These are phyloP conservation scores for Salpingus planirostris DNA, from an alignment of 2,888 invertebrate genomes.

Conservation along the genomic window DNA sequence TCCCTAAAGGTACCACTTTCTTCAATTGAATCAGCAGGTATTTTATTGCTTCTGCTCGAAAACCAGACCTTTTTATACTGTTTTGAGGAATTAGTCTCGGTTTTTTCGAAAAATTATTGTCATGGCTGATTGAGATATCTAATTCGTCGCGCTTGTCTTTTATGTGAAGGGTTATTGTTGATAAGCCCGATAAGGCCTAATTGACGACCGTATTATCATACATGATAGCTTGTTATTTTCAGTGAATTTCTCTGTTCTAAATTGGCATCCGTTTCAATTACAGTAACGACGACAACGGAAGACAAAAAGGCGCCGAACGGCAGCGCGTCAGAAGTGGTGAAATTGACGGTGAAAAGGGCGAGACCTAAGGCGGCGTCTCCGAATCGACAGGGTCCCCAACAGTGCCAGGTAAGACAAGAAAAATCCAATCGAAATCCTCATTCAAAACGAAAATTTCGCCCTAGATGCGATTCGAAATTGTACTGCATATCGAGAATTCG, in stretches of 20 bases:
- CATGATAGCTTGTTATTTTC: background rate
- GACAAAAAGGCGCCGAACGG: slow-evolving; percentile 43
- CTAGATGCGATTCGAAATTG: no score
- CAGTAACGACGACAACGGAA: slow-evolving; percentile 40
- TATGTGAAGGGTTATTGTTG: no score
- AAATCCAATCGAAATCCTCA: no score
- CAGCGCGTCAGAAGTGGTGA: slow-evolving; percentile 46
- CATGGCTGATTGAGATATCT: slow-evolving; percentile 2
- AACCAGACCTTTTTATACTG: no score
- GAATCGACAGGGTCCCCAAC: slow-evolving; percentile 83
- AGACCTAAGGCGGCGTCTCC: slow-evolving; percentile 83
- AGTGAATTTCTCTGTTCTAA: background rate
- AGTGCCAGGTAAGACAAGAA: slow-evolving; percentile 73
- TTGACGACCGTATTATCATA: no score
- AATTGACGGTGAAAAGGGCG: slow-evolving; percentile 55
- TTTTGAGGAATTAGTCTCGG: no score
- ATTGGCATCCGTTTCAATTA: slow-evolving; percentile 19
- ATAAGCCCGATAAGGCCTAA: no score
- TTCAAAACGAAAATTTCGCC: background rate
- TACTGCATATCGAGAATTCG: no score
- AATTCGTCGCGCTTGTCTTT: slow-evolving; percentile 1
- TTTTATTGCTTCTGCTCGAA: no score
- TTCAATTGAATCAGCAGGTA: no score
- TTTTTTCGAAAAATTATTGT: no score
- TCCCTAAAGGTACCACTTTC: no score